These are phyloP conservation scores for Chunga burmeisteri DNA, from an alignment of 2,113 vertebrate species.

Conservation along the genomic window DNA sequence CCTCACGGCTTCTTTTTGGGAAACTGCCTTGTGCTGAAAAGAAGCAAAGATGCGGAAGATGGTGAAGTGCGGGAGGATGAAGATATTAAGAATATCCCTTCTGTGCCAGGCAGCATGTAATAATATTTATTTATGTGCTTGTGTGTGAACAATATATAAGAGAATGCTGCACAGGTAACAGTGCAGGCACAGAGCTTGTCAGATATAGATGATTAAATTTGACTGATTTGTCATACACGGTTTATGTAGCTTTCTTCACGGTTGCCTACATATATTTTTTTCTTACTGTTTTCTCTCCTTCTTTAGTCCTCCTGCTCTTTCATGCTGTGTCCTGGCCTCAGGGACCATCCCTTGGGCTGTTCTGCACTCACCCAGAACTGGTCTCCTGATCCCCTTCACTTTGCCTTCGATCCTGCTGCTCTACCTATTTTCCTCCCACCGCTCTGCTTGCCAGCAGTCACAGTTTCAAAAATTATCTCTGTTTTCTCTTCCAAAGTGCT, in stretches of 20 bases:
- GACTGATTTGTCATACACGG: neutral
- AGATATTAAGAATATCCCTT: neutral
- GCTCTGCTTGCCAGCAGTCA: slow-evolving; percentile 16
- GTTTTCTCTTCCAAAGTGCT: slow-evolving; percentile 43
- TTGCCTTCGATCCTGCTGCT: neutral
- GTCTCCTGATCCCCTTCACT: slow-evolving; percentile 24
- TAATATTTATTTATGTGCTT: slow-evolving; percentile 46
- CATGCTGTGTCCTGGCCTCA: slow-evolving; percentile 25
- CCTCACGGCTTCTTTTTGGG: neutral
- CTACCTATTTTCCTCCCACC: neutral
- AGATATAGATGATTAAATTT: neutral
- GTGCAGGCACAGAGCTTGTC: neutral
- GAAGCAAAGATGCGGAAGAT: neutral
- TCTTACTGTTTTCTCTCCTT: slow-evolving; percentile 11
- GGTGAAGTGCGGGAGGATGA: neutral
- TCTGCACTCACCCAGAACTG: slow-evolving; percentile 26
- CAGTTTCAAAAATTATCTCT: slow-evolving; percentile 62
- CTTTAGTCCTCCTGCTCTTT: slow-evolving; percentile 12
- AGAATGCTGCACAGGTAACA: neutral
- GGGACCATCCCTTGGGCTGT: slow-evolving; percentile 38
- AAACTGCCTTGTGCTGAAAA: neutral
- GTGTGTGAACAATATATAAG: slow-evolving; percentile 29
- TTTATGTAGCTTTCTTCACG: neutral
- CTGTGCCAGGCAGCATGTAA: neutral
- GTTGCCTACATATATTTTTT: slow-evolving; percentile 43